Base-by-base conservation (phyloP, 2,888 invertebrate genomes). In the Lacanobia wlatinum region DNA sequence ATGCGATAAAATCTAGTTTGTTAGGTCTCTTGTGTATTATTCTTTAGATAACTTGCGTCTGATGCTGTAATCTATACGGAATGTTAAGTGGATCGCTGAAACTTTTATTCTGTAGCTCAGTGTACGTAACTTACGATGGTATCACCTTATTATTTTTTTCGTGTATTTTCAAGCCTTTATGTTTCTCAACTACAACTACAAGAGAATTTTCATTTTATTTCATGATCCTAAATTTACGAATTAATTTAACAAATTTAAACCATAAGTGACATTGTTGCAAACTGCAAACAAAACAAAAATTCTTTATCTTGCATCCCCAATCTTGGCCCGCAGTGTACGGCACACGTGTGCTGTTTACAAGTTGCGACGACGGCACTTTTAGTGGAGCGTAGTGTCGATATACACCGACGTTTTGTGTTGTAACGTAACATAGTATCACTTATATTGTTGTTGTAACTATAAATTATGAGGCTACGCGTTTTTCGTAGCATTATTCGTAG, bases 1-100 rank as follows among this genome's bases (percentile, higher is more conserved):
- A 67, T 77, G 77, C 71, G 78, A 78, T 82, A 82, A 78, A 69
- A 80, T 82, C 82, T 82, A 82, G 82, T 82, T 78, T 72, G 66
- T 82, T 82, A 80, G 79, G 63, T 77, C 53, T 67, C 52, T 60
- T 72, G 78, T 78, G 55, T 67, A 69, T 80, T 73, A 78, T 73
- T 82, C 66, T 70, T 78, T 66, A n/a, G 52, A 56, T 76, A 53
- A 38, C 43, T 72, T 66, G 34, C 23, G 23, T 69, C 58, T 66
- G 52, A 64, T 53, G 48, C 23, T 70, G 50, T 63, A 63, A 66
- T 64, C 55, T 69, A 55, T 56, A 60, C n/a, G 55, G 52, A 61
- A 80, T 80, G 28, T 64, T 55, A 69, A 80, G 55, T 75, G 40
- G 6, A n/a, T 12, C 10, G 2, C 48, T 28, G 18, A 21, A 52